Base-by-base conservation (phyloP, 2,113 vertebrate genomes). In the Tetraodon nigroviridis region DNA sequence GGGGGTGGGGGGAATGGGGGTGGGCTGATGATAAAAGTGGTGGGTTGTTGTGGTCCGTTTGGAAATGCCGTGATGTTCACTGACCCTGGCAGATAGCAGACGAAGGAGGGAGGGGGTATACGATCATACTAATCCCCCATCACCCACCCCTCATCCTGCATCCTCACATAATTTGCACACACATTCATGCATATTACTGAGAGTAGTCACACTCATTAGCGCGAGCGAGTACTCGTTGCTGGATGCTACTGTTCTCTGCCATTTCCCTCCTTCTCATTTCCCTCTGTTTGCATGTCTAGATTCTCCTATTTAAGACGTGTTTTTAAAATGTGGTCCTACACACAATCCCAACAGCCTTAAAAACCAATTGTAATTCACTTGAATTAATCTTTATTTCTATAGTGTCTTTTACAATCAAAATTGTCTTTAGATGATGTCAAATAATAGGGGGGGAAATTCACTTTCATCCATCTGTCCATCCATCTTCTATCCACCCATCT, bases 201-300 rank as follows among this genome's bases (percentile, higher is more conserved):
- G 57, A 75, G 73, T 75, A 73, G 70, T 78, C 76, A 75, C 80
- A 77, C 87, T 91, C 84, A 89, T 90, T 90, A 89, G 78, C 76
- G 84, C 80, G 70, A 81, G 71, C 13, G 71, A 88, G n/a, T 84
- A 81, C 73, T 78, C 56, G 18, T 27, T 27, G 24, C 24, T 27
- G 24, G 11, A 37, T 37, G 32, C 10, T 37, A 37, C 32, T 37
- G 32, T 10, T 8, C 32, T 80, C 44, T 60, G 61, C 64, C 78
- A 64, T 82, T 74, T 69, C 52, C 53, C 55, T 60, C 53, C 51
- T 48, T 47, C 55, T 29, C 42, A 24, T 51, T 52, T 64, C 58
- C 19, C 49, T 57, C 50, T 58, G 51, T 74, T 79, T 69, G 10
- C 66, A 52, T 41, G 58, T 65, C 64, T 47, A n/a, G 7, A 15